phyloP scores from a whole-genome alignment of 2,888 invertebrate genomes.

The Aphidius colemani region DNA sequence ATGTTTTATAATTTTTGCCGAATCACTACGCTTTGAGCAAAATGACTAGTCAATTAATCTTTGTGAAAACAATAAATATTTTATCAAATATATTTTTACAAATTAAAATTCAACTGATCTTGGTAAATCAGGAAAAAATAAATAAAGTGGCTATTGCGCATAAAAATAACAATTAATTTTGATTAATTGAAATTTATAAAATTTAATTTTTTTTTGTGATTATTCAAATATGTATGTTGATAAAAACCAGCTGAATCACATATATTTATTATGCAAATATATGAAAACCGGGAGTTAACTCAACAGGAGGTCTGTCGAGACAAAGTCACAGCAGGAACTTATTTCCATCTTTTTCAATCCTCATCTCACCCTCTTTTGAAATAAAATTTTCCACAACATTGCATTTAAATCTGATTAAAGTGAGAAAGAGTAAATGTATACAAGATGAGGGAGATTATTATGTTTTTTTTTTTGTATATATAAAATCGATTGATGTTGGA shows the following conservation, averaged over 20 bases:
- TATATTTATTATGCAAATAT: conserved; percentile 27
- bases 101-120: conserved; percentile 56
- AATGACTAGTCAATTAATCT: conserved; percentile 7
- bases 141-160: no score
- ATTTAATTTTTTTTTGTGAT: no score
- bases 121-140: conserved; percentile 44
- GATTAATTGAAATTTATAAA: no score
- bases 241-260: neutral
- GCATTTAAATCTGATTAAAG: conserved; percentile 63
- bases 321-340: conserved; percentile 55
- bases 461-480: conserved; percentile 30
- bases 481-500: conserved; percentile 43
- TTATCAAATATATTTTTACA: conserved; percentile 54
- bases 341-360: conserved; percentile 29
- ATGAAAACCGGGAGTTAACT: conserved; percentile 15
- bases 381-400: conserved; percentile 64
- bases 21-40: no score
- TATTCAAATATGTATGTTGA: no score
- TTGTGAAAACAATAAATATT: conserved; percentile 14
- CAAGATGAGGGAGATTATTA: neutral
- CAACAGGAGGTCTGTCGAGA: conserved; percentile 41
- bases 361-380: conserved; percentile 46
- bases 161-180: no score
- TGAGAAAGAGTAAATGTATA: conserved; percentile 43
- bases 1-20: no score